These are phyloP conservation scores for Calypte anna DNA, from an alignment of 2,113 vertebrate species.

Conservation along the genomic window DNA sequence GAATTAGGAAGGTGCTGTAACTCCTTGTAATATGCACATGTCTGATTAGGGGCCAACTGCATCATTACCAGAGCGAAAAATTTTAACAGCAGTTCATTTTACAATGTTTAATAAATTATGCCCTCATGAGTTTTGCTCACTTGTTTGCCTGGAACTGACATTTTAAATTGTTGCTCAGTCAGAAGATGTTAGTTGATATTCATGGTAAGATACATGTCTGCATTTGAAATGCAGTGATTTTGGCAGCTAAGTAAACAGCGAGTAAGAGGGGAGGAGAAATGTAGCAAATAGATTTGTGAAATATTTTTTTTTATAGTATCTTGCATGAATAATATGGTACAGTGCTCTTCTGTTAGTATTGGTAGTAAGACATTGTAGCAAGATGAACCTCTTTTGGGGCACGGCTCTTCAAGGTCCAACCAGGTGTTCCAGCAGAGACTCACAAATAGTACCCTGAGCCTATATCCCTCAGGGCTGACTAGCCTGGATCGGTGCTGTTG, in stretches of 20 bases:
- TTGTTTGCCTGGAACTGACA: constrained; percentile 35
- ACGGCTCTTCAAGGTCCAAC: no score
- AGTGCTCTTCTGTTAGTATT: not conserved
- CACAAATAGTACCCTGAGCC: no score
- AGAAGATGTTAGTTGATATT: constrained; percentile 43
- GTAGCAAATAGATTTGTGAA: constrained; percentile 5
- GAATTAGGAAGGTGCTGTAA: constrained; percentile 3
- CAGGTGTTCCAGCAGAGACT: no score
- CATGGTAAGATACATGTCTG: constrained; percentile 14
- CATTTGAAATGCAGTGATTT: constrained; percentile 36
- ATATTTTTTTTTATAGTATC: constrained; percentile 26
- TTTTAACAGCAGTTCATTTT: not conserved
- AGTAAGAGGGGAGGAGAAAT: constrained; percentile 8
- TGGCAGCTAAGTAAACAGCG: not conserved
- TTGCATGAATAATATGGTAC: not conserved
- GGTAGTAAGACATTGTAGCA: not conserved
- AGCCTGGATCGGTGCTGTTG: no score
- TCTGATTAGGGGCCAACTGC: not conserved
- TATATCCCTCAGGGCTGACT: no score
- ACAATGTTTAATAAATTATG: constrained; percentile 27
- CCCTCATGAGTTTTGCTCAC: constrained; percentile 19
- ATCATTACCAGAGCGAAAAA: constrained; percentile 27
- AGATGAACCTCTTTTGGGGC: no score
- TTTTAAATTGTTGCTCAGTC: constrained; percentile 47
- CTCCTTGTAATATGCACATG: rapidly evolving